phyloP scores from a whole-genome alignment of 2,888 invertebrate species.

The Drosophila lutescens region DNA sequence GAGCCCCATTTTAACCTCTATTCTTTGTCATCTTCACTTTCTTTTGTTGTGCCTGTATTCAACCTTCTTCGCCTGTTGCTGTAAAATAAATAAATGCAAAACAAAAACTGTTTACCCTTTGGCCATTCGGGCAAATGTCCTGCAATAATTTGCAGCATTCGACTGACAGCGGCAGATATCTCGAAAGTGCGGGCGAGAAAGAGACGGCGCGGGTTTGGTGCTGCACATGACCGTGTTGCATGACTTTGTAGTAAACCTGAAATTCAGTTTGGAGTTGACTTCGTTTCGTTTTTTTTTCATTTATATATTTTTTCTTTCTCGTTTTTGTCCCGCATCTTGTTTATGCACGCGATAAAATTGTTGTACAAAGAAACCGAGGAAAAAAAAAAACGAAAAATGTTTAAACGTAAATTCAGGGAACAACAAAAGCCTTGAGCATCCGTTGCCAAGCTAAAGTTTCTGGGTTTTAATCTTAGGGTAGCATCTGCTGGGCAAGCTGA shows the following conservation, averaged over 20 bases:
- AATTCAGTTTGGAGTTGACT: slow-evolving; percentile 65
- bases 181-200: slow-evolving; percentile 13
- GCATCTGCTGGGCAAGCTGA: slow-evolving; percentile 63
- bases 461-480: slow-evolving; percentile 70
- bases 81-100: slow-evolving; percentile 46
- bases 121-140: slow-evolving; percentile 70
- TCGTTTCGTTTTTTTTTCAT: slow-evolving; percentile 23
- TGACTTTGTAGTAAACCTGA: slow-evolving; percentile 75
- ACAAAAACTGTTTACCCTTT: slow-evolving; percentile 59
- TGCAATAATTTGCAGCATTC: slow-evolving; percentile 69
- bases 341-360: slow-evolving; percentile 76
- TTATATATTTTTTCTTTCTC: slow-evolving; percentile 5
- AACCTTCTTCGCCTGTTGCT: slow-evolving; percentile 19
- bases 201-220: not conserved
- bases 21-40: slow-evolving; percentile 22
- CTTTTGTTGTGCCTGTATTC: slow-evolving; percentile 16
- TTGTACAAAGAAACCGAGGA: slow-evolving; percentile 47
- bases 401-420: slow-evolving; percentile 51
- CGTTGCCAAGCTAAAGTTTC: slow-evolving; percentile 45
- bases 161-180: slow-evolving; percentile 51
- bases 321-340: slow-evolving; percentile 55
- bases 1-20: not conserved
- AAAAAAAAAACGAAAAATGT: slow-evolving; percentile 23
- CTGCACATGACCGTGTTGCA: slow-evolving; percentile 73
- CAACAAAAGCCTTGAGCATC: slow-evolving; percentile 72